Evolutionary conservation across 2,888 invertebrate genomes (phyloP).

Genomic region (Peribatodes rhomboidaria): DNA sequence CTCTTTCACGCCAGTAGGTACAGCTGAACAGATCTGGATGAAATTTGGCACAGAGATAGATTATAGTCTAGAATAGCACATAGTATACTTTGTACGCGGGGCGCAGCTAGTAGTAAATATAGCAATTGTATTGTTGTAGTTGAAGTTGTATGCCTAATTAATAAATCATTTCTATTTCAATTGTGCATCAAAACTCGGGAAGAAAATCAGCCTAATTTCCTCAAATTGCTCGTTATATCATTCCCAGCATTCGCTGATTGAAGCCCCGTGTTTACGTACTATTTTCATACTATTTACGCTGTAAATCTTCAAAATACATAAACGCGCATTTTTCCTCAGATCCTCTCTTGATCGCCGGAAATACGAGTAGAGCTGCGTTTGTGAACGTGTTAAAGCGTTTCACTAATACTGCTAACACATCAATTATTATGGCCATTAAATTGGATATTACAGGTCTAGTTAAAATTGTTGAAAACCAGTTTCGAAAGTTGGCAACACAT

Average conservation of each 20-base stretch:
- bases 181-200: neutral
- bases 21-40: too few species aligned
- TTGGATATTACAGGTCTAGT: slow-evolving; percentile 22
- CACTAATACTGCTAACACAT: slow-evolving; percentile 20
- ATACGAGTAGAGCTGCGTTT: slow-evolving; percentile 20
- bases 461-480: slow-evolving; percentile 7
- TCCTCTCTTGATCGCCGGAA: slow-evolving; percentile 32
- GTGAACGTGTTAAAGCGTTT: slow-evolving; percentile 27
- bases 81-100: too few species aligned
- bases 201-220: neutral
- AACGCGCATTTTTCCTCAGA: slow-evolving; percentile 28
- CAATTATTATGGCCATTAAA: slow-evolving; percentile 34
- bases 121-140: too few species aligned
- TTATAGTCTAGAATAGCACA: too few species aligned
- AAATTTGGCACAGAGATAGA: too few species aligned
- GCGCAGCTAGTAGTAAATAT: too few species aligned
- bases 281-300: slow-evolving; percentile 28
- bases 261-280: slow-evolving; percentile 20
- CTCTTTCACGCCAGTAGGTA: too few species aligned
- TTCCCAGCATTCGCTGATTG: slow-evolving; percentile 14
- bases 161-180: neutral
- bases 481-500: slow-evolving; percentile 28
- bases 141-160: too few species aligned
- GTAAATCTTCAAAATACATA: slow-evolving; percentile 33
- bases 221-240: slow-evolving; percentile 4